phyloP scores from a whole-genome alignment of 2,797 vertebrate species.

The Trachurus trachurus region DNA sequence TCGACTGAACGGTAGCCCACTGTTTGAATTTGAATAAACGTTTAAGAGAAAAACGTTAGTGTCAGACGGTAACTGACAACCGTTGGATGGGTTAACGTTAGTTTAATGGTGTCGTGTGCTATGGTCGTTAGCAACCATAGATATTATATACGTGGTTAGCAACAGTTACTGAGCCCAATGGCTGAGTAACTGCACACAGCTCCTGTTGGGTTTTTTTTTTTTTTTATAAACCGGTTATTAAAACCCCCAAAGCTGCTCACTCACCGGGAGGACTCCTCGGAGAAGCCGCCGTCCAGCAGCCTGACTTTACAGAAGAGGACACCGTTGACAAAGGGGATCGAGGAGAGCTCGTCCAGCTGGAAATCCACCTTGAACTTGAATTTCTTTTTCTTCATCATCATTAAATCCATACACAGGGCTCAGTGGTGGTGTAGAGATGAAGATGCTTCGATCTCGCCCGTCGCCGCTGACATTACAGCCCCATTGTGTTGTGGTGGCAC shows the following conservation, averaged over 20 bases:
- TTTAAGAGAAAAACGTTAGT: neutral
- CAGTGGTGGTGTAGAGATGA: neutral
- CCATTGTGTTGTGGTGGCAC: conserved; percentile 51
- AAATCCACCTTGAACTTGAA: conserved; percentile 98
- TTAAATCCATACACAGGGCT: conserved; percentile 87
- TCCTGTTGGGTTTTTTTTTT: neutral
- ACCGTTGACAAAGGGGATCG: conserved; percentile 96
- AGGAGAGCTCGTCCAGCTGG: conserved; percentile 95
- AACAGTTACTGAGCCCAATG: neutral
- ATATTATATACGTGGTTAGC: no score
- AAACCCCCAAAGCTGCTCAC: conserved; percentile 16
- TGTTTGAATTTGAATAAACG: neutral
- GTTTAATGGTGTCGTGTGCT: conserved; percentile 1
- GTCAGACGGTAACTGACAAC: neutral
- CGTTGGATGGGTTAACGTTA: neutral
- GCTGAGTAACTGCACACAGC: neutral
- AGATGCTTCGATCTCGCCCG: conserved; percentile 34
- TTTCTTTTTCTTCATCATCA: conserved; percentile 98
- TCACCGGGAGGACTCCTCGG: conserved; percentile 95
- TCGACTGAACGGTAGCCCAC: neutral
- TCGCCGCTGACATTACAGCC: conserved; percentile 62
- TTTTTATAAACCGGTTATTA: neutral
- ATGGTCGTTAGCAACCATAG: no score
- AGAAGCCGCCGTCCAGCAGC: conserved; percentile 95
- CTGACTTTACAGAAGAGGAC: conserved; percentile 98